These are phyloP conservation scores for Trisateles emortualis DNA, from an alignment of 2,888 invertebrate genomes.

Conservation along the genomic window DNA sequence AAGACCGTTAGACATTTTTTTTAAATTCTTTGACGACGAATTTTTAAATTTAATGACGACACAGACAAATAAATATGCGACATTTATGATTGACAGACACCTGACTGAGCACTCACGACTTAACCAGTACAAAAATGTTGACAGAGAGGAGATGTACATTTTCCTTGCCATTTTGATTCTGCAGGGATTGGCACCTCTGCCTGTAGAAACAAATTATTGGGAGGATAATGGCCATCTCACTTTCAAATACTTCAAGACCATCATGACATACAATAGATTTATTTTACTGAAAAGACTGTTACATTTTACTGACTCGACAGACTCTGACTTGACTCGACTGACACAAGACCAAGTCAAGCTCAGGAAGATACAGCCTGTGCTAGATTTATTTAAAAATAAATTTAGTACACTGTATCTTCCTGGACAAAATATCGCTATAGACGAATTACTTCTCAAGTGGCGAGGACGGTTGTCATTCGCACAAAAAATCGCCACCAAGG, in stretches of 20 bases:
- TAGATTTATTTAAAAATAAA: not conserved
- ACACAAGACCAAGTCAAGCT: not conserved
- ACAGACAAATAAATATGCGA: conserved; percentile 17
- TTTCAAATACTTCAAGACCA: no score
- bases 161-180: no score
- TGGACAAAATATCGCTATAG: not conserved
- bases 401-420: not conserved
- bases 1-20: no score
- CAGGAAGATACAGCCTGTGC: not conserved
- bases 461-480: not conserved
- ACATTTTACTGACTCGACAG: no score
- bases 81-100: conserved; percentile 5
- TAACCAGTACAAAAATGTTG: conserved; percentile 9
- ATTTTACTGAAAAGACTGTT: no score
- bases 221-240: no score
- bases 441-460: conserved; percentile 3
- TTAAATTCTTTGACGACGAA: no score
- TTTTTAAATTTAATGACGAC: conserved; percentile 5
- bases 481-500: not conserved
- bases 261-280: no score
- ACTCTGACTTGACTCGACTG: no score
- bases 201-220: no score
- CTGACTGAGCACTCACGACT: conserved; percentile 3
- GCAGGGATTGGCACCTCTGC: no score
- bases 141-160: not conserved